Evolutionary conservation across 37 sponge, comb jelly and placozoan genomes (phyloP).

Genomic region (Petrosia ficiformis): DNA sequence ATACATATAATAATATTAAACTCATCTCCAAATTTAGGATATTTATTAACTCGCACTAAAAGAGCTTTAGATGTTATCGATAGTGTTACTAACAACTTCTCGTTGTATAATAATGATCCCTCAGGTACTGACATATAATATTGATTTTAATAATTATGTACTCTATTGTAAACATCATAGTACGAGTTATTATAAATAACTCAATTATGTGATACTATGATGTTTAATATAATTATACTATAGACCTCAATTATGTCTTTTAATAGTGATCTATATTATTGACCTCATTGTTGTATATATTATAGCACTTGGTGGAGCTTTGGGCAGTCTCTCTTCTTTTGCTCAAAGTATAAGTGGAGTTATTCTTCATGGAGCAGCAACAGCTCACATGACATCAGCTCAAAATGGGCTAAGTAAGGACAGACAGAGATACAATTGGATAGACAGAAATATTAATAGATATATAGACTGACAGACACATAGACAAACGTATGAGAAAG

Average conservation of each 20-base stretch:
- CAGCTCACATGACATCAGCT: slow-evolving; percentile 38
- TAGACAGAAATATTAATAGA: no score
- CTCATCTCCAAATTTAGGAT: background rate
- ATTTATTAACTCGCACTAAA: slow-evolving; percentile 3
- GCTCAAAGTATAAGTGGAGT: slow-evolving; percentile 45
- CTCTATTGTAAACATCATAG: no score
- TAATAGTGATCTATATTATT: no score
- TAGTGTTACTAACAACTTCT: slow-evolving; percentile 20
- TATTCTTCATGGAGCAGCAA: slow-evolving; percentile 52
- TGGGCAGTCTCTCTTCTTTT: slow-evolving; percentile 30
- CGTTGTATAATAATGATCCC: slow-evolving; percentile 39
- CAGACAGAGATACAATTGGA: no score
- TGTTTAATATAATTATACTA: background rate
- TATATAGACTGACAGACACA: no score
- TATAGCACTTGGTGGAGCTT: slow-evolving; percentile 42
- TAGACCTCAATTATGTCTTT: slow-evolving; percentile 14
- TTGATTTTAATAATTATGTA: no score
- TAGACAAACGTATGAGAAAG: no score
- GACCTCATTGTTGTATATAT: no score
- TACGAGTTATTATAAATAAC: no score
- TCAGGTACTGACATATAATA: slow-evolving; percentile 16
- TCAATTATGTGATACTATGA: no score
- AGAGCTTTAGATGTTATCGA: slow-evolving; percentile 28
- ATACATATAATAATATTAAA: no score
- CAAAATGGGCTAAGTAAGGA: slow-evolving; percentile 42